A percentile compares a stretch with the other conserved stretches of the same genome.
Evolutionary conservation across 1,140 invertebrate genomes (phyloP).

Genomic region (Caenorhabditis tropicalis): DNA sequence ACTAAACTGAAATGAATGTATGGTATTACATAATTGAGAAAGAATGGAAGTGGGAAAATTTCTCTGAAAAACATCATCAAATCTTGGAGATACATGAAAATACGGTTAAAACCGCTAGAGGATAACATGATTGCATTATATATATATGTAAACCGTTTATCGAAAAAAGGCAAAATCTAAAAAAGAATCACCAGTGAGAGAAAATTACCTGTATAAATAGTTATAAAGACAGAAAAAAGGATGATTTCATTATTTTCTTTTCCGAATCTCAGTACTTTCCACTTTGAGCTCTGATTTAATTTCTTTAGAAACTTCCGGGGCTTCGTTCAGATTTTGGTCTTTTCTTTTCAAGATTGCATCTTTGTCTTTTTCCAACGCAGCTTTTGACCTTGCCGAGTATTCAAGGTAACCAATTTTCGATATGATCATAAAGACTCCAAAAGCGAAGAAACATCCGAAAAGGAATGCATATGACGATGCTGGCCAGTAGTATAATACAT

Average conservation of each 20-base stretch:
- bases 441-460: neutral
- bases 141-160: neutral
- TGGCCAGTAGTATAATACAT: slow-evolving; percentile 48
- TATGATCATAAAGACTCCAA: slow-evolving; percentile 12
- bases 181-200: neutral
- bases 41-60: no score
- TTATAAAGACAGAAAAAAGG: neutral
- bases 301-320: neutral
- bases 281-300: neutral
- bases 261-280: neutral
- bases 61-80: neutral
- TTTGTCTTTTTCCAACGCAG: neutral
- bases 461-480: neutral
- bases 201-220: neutral
- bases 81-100: neutral
- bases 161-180: neutral
- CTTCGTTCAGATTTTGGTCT: neutral
- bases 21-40: no score
- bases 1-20: neutral
- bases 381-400: neutral
- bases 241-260: slow-evolving; percentile 9
- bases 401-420: neutral
- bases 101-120: neutral
- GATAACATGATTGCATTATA: no score
- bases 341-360: neutral